Percentiles rank a stretch among this genome's conserved stretches.
Evolutionary conservation across 2,888 invertebrate species (phyloP).

Genomic region (Dicranocentrus wangi): DNA sequence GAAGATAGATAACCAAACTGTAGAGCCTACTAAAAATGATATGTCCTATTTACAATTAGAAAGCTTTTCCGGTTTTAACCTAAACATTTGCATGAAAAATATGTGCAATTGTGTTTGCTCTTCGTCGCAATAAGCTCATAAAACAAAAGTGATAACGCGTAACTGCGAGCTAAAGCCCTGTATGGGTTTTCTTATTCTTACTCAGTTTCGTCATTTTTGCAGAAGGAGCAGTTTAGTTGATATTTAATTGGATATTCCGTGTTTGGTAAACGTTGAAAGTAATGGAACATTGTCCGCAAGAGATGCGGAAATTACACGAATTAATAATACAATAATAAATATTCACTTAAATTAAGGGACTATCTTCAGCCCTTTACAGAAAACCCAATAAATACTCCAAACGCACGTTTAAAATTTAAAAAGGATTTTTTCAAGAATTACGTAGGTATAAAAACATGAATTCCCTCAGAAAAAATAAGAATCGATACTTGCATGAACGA

Average conservation of each 20-base stretch:
- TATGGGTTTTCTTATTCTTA: too few relatives aligned
- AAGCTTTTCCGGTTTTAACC: too few relatives aligned
- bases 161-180: too few relatives aligned
- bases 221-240: conserved; percentile 6
- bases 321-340: not conserved
- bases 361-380: not conserved
- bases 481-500: not conserved
- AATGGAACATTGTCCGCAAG: conserved; percentile 57
- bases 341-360: not conserved
- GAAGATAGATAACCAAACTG: too few relatives aligned
- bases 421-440: not conserved
- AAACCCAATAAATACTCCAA: not conserved
- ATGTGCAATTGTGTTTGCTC: too few relatives aligned
- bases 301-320: conserved; percentile 36
- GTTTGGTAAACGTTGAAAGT: conserved; percentile 26
- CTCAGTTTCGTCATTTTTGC: conserved; percentile 59
- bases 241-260: conserved; percentile 4
- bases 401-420: not conserved
- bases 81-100: too few relatives aligned
- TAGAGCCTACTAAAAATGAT: too few relatives aligned
- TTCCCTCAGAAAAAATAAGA: not conserved
- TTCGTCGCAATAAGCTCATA: too few relatives aligned
- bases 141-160: too few relatives aligned
- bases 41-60: too few relatives aligned
- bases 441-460: not conserved